phyloP scores from a whole-genome alignment of 2,888 invertebrate species.

The Tetragnatha montana region DNA sequence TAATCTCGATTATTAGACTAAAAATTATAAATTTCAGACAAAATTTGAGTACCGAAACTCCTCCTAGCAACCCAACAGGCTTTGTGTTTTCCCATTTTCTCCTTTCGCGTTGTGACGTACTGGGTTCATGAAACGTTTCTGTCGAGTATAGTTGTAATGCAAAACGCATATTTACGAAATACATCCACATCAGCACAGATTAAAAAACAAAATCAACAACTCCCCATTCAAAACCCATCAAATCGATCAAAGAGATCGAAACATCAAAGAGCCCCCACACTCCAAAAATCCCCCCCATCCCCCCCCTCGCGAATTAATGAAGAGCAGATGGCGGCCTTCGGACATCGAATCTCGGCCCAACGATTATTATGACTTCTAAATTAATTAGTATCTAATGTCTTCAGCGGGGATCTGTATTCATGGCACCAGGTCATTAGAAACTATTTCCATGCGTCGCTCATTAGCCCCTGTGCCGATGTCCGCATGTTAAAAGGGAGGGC shows the following conservation, averaged over 20 bases:
- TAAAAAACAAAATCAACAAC: neutral
- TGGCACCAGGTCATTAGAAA: conserved; percentile 61
- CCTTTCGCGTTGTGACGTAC: no score
- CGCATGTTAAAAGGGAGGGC: conserved; percentile 39
- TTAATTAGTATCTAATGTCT: conserved; percentile 67
- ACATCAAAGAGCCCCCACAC: neutral
- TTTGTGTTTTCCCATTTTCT: no score
- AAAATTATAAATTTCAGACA: no score
- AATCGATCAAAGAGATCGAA: neutral
- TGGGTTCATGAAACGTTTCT: no score
- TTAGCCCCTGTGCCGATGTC: conserved; percentile 47
- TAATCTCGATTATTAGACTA: no score
- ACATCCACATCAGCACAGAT: no score
- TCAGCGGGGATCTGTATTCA: conserved; percentile 56
- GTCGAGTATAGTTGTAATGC: no score
- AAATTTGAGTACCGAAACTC: no score
- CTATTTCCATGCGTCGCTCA: conserved; percentile 60
- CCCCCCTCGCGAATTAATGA: neutral
- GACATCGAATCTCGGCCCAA: neutral
- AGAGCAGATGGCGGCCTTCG: neutral
- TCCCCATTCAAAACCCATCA: neutral
- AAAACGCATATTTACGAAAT: no score
- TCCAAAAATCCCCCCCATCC: neutral
- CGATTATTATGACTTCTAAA: conserved; percentile 47
- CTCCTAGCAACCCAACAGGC: no score